Conservation (phyloP, 2,113 vertebrate genomes). For the Scomber scombrus region DNA sequence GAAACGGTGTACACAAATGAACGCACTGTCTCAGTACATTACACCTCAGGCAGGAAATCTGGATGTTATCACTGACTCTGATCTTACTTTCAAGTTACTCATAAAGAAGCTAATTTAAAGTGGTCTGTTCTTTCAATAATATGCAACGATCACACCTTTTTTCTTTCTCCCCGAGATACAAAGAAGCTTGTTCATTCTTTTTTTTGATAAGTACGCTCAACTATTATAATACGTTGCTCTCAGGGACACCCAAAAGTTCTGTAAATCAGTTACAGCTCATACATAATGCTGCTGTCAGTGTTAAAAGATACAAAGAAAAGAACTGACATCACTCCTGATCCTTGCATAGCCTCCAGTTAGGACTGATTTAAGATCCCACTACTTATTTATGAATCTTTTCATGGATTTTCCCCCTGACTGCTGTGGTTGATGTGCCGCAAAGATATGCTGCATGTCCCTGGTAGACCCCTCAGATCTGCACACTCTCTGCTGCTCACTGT, state of each 20-base stretch:
- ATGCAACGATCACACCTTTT: neutral
- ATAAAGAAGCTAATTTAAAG: neutral
- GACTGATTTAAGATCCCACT: conserved; percentile 8
- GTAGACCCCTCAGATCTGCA: no score
- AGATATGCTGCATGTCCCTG: no score
- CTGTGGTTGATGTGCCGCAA: neutral
- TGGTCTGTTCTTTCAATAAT: conserved; percentile 1
- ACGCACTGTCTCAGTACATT: neutral
- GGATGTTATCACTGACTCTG: neutral
- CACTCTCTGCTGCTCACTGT: no score
- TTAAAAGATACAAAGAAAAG: conserved; percentile 17
- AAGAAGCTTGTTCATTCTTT: conserved; percentile 8
- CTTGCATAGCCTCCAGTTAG: neutral
- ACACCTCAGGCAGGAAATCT: conserved; percentile 15
- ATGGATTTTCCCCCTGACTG: neutral
- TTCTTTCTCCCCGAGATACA: neutral
- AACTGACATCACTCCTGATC: neutral
- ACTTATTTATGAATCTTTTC: neutral
- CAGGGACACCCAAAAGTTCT: no score
- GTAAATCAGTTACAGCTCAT: conserved; percentile 11
- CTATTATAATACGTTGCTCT: no score
- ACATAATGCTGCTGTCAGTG: conserved; percentile 21
- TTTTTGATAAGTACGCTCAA: neutral
- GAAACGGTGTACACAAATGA: neutral
- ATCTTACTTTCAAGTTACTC: conserved; percentile 7